Base-by-base conservation (phyloP, 2,113 vertebrate species). In the Nesogale talazaci region DNA sequence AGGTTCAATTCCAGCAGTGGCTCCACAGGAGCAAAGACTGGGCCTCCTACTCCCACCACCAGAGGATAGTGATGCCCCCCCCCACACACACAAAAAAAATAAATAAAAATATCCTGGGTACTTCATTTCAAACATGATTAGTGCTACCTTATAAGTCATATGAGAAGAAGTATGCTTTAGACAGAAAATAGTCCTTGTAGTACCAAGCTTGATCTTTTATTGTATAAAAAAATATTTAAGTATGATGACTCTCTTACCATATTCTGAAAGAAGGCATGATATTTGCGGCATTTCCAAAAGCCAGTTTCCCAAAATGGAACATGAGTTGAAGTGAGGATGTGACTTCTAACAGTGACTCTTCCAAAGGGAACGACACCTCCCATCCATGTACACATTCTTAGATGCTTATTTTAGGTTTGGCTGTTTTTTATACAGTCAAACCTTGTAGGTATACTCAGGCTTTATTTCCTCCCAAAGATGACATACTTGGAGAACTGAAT, bases 401-500 rank as follows among this genome's bases (percentile, higher is more conserved):
- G 22, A 63, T 69, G 46, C 29, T 67, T 93, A 16, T 46, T 87
- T 61, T 72, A 94, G 27, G 84, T 63, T 78, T 74, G 78, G 77
- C 40, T 29, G 65, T 76, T 94, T 36, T 79, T 46, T 46, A 46
- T 93, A 77, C 31, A 77, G 77, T 65, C 34, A 69, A 91, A 85
- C 5, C 20, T 76, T 22, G 1, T 79, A 76, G 69, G 15, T 42
- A 69, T 29, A 88, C 76, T 22, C 86, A 31, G 86, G 36, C n/a
- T 42, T 93, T 83, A 77, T 70, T 93, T 83, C 67, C 77, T 92
- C 88, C 92, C 9, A 81, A 90, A 16, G 40, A 84, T 59, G 63
- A 84, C 8, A 81, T 27, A 94, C 46, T 75, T 57, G 90, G 72
- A 89, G 23, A 92, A 29, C 31, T 82, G 29, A 94, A 42, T 36